Conservation (phyloP, 2,797 vertebrate species). For the Myotis pilosus region DNA sequence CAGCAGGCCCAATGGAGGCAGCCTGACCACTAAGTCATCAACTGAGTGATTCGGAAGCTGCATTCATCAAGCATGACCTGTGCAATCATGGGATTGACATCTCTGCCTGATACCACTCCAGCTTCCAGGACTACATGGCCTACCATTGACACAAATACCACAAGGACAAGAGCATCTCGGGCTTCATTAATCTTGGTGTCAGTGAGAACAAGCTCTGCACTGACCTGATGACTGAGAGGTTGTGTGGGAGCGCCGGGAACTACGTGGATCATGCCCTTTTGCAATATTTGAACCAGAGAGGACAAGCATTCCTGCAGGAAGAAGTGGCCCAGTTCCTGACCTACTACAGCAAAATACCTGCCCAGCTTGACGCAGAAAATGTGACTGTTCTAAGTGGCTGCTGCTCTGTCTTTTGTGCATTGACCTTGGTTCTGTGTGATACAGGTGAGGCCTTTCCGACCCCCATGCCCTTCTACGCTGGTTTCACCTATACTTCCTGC, state of each 20-base stretch:
- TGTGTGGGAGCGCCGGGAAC: slow-evolving; percentile 90
- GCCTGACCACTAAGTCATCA: background rate
- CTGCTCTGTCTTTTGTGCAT: slow-evolving; percentile 89
- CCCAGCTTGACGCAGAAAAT: slow-evolving; percentile 88
- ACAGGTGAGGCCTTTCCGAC: slow-evolving; percentile 91
- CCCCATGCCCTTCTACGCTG: slow-evolving; percentile 90
- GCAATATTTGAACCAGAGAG: slow-evolving; percentile 90
- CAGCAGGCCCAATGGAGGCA: background rate
- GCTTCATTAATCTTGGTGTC: slow-evolving; percentile 92
- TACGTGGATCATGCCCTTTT: slow-evolving; percentile 85
- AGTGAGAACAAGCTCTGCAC: slow-evolving; percentile 95
- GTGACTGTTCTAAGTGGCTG: slow-evolving; percentile 94
- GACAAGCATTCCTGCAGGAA: slow-evolving; percentile 89
- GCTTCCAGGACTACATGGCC: slow-evolving; percentile 86
- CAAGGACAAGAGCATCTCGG: slow-evolving; percentile 86
- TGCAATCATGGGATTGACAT: slow-evolving; percentile 81
- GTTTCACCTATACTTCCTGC: slow-evolving; percentile 86
- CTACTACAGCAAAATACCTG: slow-evolving; percentile 88
- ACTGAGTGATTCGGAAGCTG: background rate
- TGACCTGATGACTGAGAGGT: slow-evolving; percentile 91
- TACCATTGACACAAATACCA: slow-evolving; percentile 89
- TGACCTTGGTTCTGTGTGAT: slow-evolving; percentile 93
- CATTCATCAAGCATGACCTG: slow-evolving; percentile 76
- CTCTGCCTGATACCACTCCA: slow-evolving; percentile 81
- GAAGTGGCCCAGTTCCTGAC: slow-evolving; percentile 92